phyloP scores from a whole-genome alignment of 1,140 invertebrate genomes.

The Reticulitermes speratus region DNA sequence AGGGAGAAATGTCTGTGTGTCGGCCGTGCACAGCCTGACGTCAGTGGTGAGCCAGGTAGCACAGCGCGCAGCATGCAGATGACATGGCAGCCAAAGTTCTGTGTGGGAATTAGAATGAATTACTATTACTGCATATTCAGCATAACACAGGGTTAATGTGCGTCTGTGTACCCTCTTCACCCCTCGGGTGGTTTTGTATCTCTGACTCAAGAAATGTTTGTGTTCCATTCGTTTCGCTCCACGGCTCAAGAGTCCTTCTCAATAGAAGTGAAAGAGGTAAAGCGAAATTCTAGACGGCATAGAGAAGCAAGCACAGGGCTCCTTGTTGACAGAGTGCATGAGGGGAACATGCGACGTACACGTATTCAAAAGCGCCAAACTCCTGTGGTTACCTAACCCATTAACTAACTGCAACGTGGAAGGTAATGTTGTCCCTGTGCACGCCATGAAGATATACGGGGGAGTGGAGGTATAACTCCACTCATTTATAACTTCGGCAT shows the following conservation, averaged over 20 bases:
- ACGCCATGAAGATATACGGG: no score
- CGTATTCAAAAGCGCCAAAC: no score
- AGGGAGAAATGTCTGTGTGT: no score
- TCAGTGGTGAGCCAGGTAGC: no score
- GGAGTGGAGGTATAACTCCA: no score
- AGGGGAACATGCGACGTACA: not conserved
- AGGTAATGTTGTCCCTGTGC: no score
- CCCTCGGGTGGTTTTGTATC: not conserved
- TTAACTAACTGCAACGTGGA: no score
- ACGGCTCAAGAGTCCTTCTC: not conserved
- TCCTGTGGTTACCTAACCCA: no score
- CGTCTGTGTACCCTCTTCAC: not conserved
- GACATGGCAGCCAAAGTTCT: not conserved
- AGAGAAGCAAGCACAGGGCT: not conserved
- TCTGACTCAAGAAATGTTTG: not conserved
- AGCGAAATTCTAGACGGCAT: not conserved
- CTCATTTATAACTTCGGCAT: no score
- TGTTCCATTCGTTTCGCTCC: not conserved
- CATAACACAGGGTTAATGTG: not conserved
- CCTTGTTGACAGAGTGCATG: not conserved
- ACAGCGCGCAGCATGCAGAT: not conserved
- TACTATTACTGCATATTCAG: conserved; percentile 9
- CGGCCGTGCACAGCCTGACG: no score
- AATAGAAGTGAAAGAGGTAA: not conserved
- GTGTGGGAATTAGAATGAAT: conserved; percentile 18